phyloP scores from a whole-genome alignment of 2,113 vertebrate species.

The Anhinga rufa region DNA sequence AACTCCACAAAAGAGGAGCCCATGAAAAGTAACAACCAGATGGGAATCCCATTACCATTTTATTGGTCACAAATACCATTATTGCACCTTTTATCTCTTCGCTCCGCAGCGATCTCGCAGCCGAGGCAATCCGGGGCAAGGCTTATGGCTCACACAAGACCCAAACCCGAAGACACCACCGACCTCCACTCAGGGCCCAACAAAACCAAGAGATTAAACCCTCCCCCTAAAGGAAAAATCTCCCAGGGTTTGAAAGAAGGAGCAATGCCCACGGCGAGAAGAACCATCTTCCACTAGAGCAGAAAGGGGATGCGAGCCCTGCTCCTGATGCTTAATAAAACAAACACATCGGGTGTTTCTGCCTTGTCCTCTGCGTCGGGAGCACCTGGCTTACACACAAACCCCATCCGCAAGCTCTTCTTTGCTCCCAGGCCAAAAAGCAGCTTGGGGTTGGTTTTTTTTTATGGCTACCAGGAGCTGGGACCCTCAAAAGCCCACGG shows the following conservation, averaged over 20 bases:
- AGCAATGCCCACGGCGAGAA: fast-evolving
- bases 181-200: background rate
- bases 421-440: background rate
- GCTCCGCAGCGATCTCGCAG: background rate
- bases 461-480: background rate
- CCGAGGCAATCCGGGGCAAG: background rate
- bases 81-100: background rate
- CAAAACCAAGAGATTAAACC: background rate
- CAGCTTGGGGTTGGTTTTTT: background rate
- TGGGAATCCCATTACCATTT: constrained; percentile 32
- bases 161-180: background rate
- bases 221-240: no score
- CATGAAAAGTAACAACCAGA: background rate
- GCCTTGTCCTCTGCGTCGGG: background rate
- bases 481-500: background rate
- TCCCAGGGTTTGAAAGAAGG: background rate
- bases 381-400: background rate
- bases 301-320: background rate
- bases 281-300: background rate
- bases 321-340: background rate
- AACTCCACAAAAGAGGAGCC: background rate
- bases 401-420: background rate
- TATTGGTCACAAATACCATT: background rate
- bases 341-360: background rate
- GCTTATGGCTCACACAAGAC: background rate